Percentiles rank a stretch among this genome's conserved stretches.
phyloP scores from a whole-genome alignment of 1,140 invertebrate species.

The Thaumatotibia leucotreta region DNA sequence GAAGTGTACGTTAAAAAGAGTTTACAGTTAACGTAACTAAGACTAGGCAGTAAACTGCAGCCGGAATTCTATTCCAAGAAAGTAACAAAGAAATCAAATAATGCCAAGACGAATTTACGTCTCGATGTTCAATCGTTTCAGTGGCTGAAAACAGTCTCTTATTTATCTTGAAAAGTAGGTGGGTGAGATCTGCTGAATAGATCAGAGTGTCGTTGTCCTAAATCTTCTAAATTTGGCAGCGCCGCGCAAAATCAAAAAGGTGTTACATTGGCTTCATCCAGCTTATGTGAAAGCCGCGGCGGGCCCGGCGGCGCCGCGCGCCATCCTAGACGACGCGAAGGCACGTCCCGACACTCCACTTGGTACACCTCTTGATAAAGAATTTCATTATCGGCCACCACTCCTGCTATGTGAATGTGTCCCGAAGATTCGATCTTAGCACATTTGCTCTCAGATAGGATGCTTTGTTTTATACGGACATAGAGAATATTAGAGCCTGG shows the following conservation, averaged over 20 bases:
- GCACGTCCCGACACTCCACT: constrained; percentile 32
- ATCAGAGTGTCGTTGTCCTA: constrained; percentile 30
- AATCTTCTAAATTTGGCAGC: constrained; percentile 31
- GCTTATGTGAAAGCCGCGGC: constrained; percentile 10
- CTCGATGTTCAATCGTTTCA: constrained; percentile 40
- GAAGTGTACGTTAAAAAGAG: neutral
- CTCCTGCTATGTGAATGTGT: constrained; percentile 31
- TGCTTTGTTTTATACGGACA: constrained; percentile 7
- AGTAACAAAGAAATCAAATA: neutral
- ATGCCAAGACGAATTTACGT: neutral
- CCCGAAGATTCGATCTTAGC: constrained; percentile 8
- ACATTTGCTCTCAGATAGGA: neutral
- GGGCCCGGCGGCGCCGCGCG: constrained; percentile 6
- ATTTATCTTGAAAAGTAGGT: constrained; percentile 50
- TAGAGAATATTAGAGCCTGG: constrained; percentile 2
- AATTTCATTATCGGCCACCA: constrained; percentile 42
- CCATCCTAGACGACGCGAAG: constrained; percentile 15
- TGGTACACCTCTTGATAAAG: constrained; percentile 41
- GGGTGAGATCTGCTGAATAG: constrained; percentile 44
- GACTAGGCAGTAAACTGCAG: constrained; percentile 22
- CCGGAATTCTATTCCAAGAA: neutral
- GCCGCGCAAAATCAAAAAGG: constrained; percentile 21
- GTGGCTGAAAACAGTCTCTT: constrained; percentile 43
- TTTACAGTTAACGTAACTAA: neutral
- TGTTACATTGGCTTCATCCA: constrained; percentile 16